Base-by-base conservation (phyloP, 2,888 invertebrate species). In the Catocala sponsa region DNA sequence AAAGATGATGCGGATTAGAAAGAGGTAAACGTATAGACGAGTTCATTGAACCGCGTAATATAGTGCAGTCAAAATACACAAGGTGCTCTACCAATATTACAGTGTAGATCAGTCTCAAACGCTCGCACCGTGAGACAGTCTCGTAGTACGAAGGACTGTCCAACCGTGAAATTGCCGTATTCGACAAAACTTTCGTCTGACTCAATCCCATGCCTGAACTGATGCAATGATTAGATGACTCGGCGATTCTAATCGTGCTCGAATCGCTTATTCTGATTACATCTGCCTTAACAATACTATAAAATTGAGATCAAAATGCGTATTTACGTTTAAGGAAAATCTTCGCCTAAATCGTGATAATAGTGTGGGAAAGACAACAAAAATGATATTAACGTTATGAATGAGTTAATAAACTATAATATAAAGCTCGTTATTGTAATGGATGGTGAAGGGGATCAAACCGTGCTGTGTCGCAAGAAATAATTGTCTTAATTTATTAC, bases 141-240 rank as follows among this genome's bases (percentile, higher is more conserved):
- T 55, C 35, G 38, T 33, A 33, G 15, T 13, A 41, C 32, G 6
- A 11, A 35, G 6, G 33, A 12, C 33, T 56, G 47, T 57, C 60
- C 76, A 63, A 60, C 65, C 73, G 76, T 71, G 68, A 73, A 78
- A 78, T 76, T 76, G 67, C 25, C 49, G 68, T 58, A 67, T 67
- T 76, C 59, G 61, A 65, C 57, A 61, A 75, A 78, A 78, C 55
- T 76, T 76, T 73, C 57, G 51, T 65, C 55, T 55, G 54, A 73
- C 55, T 68, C 68, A 73, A 76, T 78, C 41, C 67, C 68, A 78
- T 76, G 76, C 76, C 63, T 76, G 76, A 78, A 65, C 55, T 73
- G 68, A 59, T 68, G 62, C 67, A 62, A 65, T 69, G 67, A 78
- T 76, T 69, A 65, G 51, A 67, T 65, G 55, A 60, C 11, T 65